phyloP scores from a whole-genome alignment of 1,140 invertebrate genomes.

The Drosophila bocki region DNA sequence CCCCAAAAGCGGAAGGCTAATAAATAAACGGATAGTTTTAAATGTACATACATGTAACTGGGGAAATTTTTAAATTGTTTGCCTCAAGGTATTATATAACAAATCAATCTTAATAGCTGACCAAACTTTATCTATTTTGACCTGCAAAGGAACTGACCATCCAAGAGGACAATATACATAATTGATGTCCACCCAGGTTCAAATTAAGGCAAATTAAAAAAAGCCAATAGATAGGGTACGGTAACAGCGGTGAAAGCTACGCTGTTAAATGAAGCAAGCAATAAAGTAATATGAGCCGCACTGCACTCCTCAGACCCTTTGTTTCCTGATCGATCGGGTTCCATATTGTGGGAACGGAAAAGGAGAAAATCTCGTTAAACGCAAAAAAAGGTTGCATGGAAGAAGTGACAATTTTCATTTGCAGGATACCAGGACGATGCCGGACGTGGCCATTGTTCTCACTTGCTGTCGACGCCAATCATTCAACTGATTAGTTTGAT shows the following conservation, averaged over 20 bases:
- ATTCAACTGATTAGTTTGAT: constrained; percentile 83
- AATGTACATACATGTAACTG: neutral
- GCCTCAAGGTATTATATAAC: too few species aligned
- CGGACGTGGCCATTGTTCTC: constrained; percentile 60
- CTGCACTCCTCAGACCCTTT: constrained; percentile 6
- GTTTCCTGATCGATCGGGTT: constrained; percentile 43
- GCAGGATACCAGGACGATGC: constrained; percentile 16
- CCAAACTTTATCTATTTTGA: constrained; percentile 10
- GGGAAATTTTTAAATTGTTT: neutral
- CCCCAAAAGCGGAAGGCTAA: neutral
- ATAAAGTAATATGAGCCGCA: constrained; percentile 70
- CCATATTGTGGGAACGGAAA: constrained; percentile 46
- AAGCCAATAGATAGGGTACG: constrained; percentile 27
- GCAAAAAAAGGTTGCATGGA: constrained; percentile 52
- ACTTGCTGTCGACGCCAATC: constrained; percentile 68
- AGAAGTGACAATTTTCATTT: constrained; percentile 65
- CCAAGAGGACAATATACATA: constrained; percentile 38
- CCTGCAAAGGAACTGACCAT: neutral
- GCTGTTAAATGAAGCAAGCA: constrained; percentile 71
- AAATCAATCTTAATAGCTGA: neutral
- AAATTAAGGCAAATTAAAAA: constrained; percentile 75
- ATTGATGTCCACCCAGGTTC: constrained; percentile 51
- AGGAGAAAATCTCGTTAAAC: constrained; percentile 67
- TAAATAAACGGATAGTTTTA: neutral
- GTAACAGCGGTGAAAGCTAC: constrained; percentile 26